Evolutionary conservation across 2,797 vertebrate genomes (phyloP).

Genomic region (Steatocranus sp.): DNA sequence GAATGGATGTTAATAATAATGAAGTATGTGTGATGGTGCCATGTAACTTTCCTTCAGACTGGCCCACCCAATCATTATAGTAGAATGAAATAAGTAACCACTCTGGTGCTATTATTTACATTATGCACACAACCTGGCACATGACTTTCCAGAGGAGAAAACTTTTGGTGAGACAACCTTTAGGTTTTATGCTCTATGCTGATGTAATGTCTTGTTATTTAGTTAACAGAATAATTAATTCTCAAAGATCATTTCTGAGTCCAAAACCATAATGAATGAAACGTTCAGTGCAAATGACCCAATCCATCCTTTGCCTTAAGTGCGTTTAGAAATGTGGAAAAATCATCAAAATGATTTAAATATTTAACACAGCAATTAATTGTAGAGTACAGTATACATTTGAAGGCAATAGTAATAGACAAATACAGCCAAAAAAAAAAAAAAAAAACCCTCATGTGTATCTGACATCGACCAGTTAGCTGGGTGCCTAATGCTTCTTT

Average conservation of each 20-base stretch:
- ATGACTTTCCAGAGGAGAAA: not conserved
- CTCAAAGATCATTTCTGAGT: not conserved
- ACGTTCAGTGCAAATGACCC: not conserved
- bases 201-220: not conserved
- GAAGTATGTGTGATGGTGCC: not conserved
- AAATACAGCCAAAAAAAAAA: not conserved
- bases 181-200: not conserved
- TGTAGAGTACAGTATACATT: not conserved
- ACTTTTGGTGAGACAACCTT: not conserved
- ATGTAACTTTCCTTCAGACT: not conserved
- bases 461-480: not conserved
- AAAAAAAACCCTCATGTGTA: fast-evolving
- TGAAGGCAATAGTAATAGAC: not conserved
- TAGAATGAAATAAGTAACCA: not conserved
- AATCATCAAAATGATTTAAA: not conserved
- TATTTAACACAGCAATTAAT: not conserved
- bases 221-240: not conserved
- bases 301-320: not conserved
- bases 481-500: not conserved
- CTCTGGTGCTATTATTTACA: not conserved
- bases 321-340: not conserved
- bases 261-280: not conserved
- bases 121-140: not conserved
- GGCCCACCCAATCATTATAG: not conserved
- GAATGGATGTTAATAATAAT: not conserved